Conservation (phyloP, 2,113 vertebrate genomes). For the Artemisiospiza belli region DNA sequence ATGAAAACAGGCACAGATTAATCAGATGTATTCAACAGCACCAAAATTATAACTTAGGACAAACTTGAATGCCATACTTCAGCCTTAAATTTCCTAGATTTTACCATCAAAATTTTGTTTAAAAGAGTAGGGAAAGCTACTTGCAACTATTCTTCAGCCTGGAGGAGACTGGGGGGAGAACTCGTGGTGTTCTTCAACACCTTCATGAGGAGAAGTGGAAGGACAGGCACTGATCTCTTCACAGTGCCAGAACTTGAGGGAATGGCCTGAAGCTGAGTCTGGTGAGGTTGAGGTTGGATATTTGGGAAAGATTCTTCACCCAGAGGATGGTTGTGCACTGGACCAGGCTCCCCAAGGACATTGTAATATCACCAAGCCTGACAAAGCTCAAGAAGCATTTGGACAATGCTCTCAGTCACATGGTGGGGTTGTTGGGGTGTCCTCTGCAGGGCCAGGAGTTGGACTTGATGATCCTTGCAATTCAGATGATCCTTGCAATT, state of each 20-base stretch:
- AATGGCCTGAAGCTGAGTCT: no score
- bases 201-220: background rate
- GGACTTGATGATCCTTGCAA: background rate
- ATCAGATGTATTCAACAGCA: background rate
- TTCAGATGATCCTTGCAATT: background rate
- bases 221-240: background rate
- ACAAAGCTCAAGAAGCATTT: background rate
- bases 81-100: background rate
- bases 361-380: background rate
- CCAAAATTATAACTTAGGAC: background rate
- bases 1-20: background rate
- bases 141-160: background rate
- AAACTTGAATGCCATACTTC: background rate
- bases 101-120: accelerated
- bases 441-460: background rate
- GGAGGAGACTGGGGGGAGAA: background rate
- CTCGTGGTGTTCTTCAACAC: background rate
- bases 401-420: accelerated
- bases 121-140: background rate
- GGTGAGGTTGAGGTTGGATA: accelerated
- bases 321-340: no score
- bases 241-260: background rate
- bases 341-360: background rate
- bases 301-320: background rate
- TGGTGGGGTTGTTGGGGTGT: background rate